Conservation (phyloP, 2,113 vertebrate species). For the Sterna hirundo region DNA sequence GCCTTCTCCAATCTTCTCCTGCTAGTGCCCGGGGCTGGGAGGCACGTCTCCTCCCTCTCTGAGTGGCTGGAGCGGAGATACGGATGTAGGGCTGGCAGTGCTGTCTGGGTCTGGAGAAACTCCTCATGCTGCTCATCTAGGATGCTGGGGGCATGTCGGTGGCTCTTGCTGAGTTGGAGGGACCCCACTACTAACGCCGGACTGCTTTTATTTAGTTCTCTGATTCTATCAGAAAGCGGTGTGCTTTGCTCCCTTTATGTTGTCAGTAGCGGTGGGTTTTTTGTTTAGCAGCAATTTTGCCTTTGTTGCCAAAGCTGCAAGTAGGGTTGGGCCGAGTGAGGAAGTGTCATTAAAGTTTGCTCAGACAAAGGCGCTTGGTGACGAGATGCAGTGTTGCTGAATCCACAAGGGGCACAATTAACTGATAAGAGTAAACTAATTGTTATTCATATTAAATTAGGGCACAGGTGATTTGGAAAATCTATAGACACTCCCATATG, state of each 20-base stretch:
- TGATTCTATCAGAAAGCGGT: background rate
- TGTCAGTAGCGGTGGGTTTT: background rate
- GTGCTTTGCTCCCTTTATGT: background rate
- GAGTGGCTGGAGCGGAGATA: accelerated
- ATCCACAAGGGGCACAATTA: slow-evolving; percentile 71
- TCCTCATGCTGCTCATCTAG: background rate
- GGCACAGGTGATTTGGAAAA: slow-evolving; percentile 76
- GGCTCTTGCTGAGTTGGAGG: background rate
- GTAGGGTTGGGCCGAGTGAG: background rate
- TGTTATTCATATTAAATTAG: slow-evolving; percentile 79
- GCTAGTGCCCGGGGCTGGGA: background rate
- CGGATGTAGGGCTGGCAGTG: background rate
- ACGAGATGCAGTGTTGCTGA: slow-evolving; percentile 50
- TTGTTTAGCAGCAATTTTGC: background rate
- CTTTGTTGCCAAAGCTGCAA: background rate
- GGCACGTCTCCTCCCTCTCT: background rate
- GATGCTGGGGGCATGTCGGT: background rate
- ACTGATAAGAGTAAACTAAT: slow-evolving; percentile 74
- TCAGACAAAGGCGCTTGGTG: slow-evolving; percentile 46
- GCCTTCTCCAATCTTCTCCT: accelerated
- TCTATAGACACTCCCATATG: slow-evolving; percentile 74
- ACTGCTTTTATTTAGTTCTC: background rate
- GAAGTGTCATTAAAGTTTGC: slow-evolving; percentile 57
- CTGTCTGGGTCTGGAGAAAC: background rate
- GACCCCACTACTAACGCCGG: background rate